Base-by-base conservation (phyloP, 1,140 invertebrate genomes). In the Coenobita brevimanus region DNA sequence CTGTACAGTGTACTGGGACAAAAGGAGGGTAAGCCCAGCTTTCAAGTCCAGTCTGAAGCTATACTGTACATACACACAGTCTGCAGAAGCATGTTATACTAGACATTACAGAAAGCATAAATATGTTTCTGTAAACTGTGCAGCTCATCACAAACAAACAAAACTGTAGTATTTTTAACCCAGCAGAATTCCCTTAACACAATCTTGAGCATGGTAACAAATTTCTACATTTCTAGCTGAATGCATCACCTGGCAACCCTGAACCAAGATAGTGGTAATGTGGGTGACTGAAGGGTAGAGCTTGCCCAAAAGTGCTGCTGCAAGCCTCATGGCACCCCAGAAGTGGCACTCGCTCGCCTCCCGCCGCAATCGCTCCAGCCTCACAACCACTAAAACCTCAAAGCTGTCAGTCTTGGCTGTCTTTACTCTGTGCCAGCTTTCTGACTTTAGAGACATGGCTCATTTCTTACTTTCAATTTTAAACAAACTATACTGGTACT, bases 161-260 rank as follows among this genome's bases (percentile, higher is more conserved):
- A n/a, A n/a, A n/a, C n/a, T n/a, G n/a, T n/a, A n/a, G n/a, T n/a
- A n/a, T n/a, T 71, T 64, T 80, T 81, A 81, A 60, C 78, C 62
- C 33, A 81, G 60, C 54, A 69, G 15, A 21, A 21, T 38, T 38
- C 67, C 15, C 4, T 21, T 71, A 21, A n/a, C n/a, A n/a, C n/a
- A n/a, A n/a, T n/a, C n/a, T n/a, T n/a, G n/a, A n/a, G n/a, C n/a
- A n/a, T n/a, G n/a, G n/a, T n/a, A n/a, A n/a, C n/a, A n/a, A n/a
- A n/a, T n/a, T n/a, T n/a, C n/a, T n/a, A n/a, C n/a, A n/a, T n/a
- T n/a, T n/a, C n/a, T n/a, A n/a, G n/a, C n/a, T n/a, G n/a, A n/a
- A n/a, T n/a, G n/a, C n/a, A 46, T 86, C 85, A 87, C 85, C 85
- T 87, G 85, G 36, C 85, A 87, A 54, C 85, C 85, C 62, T 87